Evolutionary conservation across 2,888 invertebrate genomes (phyloP).

Genomic region (Rugalucina vietnamica): DNA sequence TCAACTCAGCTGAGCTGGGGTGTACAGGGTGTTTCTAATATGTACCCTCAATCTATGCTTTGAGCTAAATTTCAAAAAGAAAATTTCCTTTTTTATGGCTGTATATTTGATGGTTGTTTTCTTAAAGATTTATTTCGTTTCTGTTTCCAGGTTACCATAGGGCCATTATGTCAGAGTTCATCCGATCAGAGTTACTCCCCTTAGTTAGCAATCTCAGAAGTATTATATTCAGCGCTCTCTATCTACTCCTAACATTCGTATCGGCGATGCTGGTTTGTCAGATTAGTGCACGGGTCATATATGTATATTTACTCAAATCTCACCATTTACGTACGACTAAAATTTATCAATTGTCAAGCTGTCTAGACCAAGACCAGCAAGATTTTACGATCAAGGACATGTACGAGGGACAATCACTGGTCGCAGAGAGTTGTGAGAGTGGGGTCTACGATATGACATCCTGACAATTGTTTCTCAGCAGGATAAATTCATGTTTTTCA

Average conservation of each 20-base stretch:
- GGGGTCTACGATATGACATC: conserved; percentile 71
- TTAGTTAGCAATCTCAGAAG: conserved; percentile 67
- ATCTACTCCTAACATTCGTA: conserved; percentile 66
- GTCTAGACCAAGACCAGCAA: conserved; percentile 30
- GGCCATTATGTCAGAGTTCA: conserved; percentile 53
- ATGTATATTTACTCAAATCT: conserved; percentile 71
- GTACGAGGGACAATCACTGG: conserved; percentile 75
- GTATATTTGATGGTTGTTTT: too few relatives aligned
- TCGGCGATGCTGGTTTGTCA: conserved; percentile 74
- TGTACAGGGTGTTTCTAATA: too few relatives aligned
- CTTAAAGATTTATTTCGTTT: too few relatives aligned
- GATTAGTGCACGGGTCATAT: conserved; percentile 68
- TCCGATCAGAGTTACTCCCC: conserved; percentile 71
- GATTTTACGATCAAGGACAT: conserved; percentile 63
- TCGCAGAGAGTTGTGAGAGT: conserved; percentile 78
- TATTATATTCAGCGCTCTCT: conserved; percentile 68
- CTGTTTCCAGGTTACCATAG: conserved; percentile 67
- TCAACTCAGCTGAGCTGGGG: too few relatives aligned
- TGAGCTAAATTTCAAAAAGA: too few relatives aligned
- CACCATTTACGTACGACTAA: conserved; percentile 65
- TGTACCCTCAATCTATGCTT: too few relatives aligned
- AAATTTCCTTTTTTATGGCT: too few relatives aligned
- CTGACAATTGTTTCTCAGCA: background rate
- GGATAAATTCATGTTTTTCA: background rate
- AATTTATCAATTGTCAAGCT: conserved; percentile 54